A percentile compares a stretch with the other conserved stretches of the same genome.
These are phyloP conservation scores for Sinocyclocheilus grahami DNA, from an alignment of 2,113 vertebrate genomes.

Conservation along the genomic window DNA sequence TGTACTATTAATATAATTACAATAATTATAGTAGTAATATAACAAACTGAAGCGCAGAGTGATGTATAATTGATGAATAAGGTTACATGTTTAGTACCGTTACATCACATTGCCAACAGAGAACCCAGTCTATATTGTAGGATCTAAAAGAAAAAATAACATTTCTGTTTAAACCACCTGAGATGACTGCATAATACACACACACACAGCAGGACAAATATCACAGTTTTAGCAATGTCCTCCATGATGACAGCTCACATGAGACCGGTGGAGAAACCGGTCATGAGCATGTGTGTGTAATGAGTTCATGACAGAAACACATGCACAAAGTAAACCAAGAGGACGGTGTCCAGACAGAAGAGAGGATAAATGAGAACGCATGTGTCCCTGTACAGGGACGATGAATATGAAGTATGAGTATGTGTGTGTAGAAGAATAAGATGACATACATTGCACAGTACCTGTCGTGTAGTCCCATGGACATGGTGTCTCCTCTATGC, in stretches of 20 bases:
- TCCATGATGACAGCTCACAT: neutral
- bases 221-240: neutral
- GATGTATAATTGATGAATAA: neutral
- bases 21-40: neutral
- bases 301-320: neutral
- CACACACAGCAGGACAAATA: neutral
- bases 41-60: neutral
- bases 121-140: neutral
- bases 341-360: neutral
- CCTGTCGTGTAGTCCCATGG: conserved; percentile 82
- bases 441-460: conserved; percentile 68
- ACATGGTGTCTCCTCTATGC: conserved; percentile 83
- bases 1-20: no score
- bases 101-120: neutral
- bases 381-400: neutral
- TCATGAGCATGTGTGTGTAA: neutral
- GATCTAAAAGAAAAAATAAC: neutral
- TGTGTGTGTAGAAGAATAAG: conserved; percentile 30
- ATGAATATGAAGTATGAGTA: neutral
- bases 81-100: neutral
- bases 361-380: neutral
- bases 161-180: neutral
- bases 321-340: neutral
- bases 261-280: neutral
- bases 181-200: neutral